phyloP scores from a whole-genome alignment of 2,888 invertebrate species.

The Parnassius orleans region DNA sequence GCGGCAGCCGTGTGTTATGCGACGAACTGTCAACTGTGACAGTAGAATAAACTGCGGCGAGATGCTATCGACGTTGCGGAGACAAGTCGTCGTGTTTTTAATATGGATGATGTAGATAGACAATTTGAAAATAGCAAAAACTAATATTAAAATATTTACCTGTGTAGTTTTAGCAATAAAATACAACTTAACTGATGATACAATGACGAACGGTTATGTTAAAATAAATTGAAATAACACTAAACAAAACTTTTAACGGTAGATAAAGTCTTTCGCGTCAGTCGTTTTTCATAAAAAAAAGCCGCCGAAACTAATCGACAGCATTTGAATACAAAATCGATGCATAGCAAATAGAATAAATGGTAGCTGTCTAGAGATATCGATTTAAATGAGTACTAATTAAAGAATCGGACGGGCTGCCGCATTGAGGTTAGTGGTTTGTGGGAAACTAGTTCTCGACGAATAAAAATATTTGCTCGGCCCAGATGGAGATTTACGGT shows the following conservation, averaged over 20 bases:
- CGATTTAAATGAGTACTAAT: slow-evolving; percentile 33
- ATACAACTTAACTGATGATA: not conserved
- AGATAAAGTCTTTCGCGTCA: slow-evolving; percentile 7
- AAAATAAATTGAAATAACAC: slow-evolving; percentile 12
- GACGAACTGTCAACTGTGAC: slow-evolving; percentile 54
- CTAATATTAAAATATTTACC: not conserved
- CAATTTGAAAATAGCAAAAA: slow-evolving; percentile 5
- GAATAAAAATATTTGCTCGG: slow-evolving; percentile 55
- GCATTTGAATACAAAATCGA: slow-evolving; percentile 26
- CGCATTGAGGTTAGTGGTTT: slow-evolving; percentile 55
- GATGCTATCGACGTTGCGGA: slow-evolving; percentile 45
- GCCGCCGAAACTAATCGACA: slow-evolving; percentile 12
- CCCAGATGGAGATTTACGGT: slow-evolving; percentile 48
- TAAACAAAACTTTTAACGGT: slow-evolving; percentile 17
- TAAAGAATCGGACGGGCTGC: slow-evolving; percentile 38
- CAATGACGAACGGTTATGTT: not conserved
- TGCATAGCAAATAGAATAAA: slow-evolving; percentile 37
- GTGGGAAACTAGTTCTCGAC: slow-evolving; percentile 47
- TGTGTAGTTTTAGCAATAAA: not conserved
- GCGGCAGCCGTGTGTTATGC: slow-evolving; percentile 37
- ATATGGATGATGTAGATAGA: slow-evolving; percentile 15
- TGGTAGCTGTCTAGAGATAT: slow-evolving; percentile 25
- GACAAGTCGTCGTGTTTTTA: slow-evolving; percentile 17
- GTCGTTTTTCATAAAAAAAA: slow-evolving; percentile 8
- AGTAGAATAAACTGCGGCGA: slow-evolving; percentile 47